Percentiles rank a stretch among this genome's conserved stretches.
Evolutionary conservation across 2,797 vertebrate genomes (phyloP).

Genomic region (Sebastes oblongus): DNA sequence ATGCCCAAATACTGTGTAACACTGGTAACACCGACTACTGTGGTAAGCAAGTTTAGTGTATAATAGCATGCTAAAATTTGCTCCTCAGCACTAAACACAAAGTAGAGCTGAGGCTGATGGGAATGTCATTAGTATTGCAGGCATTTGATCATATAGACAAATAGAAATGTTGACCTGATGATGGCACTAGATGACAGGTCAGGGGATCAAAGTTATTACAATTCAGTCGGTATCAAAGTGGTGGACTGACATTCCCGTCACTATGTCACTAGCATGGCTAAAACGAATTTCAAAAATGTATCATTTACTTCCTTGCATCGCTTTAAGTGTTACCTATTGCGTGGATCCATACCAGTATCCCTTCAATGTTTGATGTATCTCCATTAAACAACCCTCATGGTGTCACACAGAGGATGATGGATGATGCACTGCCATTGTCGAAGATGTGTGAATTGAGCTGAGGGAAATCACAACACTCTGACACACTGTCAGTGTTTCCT

Average conservation of each 20-base stretch:
- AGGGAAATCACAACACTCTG: conserved; percentile 25
- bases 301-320: not conserved
- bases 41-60: not conserved
- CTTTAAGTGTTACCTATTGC: not conserved
- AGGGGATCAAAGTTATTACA: not conserved
- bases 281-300: not conserved
- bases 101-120: not conserved
- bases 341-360: not conserved
- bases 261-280: not conserved
- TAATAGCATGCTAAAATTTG: not conserved
- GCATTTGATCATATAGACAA: not conserved
- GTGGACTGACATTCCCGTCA: no score
- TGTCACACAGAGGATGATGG: conserved; percentile 11
- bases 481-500: conserved; percentile 6
- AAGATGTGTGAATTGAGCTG: conserved; percentile 25
- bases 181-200: not conserved
- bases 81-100: not conserved
- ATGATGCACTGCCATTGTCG: not conserved
- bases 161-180: not conserved
- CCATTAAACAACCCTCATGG: not conserved
- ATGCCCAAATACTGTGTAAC: no score
- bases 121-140: not conserved
- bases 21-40: no score
- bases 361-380: not conserved
- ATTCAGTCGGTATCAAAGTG: not conserved